These are phyloP conservation scores for Dendroctonus ponderosae DNA, from an alignment of 1,140 invertebrate species.

Conservation along the genomic window DNA sequence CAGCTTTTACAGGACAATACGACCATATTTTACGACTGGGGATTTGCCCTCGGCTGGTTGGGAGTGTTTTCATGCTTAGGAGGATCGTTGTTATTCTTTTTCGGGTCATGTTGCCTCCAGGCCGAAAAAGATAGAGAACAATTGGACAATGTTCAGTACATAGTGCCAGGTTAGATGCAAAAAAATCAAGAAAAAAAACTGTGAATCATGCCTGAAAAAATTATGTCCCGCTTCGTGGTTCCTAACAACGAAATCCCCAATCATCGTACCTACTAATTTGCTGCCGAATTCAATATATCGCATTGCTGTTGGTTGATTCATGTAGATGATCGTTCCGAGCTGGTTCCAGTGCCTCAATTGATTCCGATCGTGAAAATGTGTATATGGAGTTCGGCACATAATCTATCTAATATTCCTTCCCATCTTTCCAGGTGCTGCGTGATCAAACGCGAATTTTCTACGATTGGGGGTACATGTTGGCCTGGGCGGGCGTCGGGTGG, in stretches of 20 bases:
- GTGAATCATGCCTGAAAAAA: background rate
- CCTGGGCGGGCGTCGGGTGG: slow-evolving; percentile 91
- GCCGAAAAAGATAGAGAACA: slow-evolving; percentile 65
- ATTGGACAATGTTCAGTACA: slow-evolving; percentile 80
- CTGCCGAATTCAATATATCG: slow-evolving; percentile 6
- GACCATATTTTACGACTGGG: slow-evolving; percentile 75
- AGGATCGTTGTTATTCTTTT: slow-evolving; percentile 75
- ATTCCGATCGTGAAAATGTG: background rate
- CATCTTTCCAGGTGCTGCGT: slow-evolving; percentile 71
- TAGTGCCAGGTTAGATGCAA: slow-evolving; percentile 73
- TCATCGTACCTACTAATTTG: background rate
- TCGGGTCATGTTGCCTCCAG: slow-evolving; percentile 73
- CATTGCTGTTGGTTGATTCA: background rate
- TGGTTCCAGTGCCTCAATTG: background rate
- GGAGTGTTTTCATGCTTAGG: slow-evolving; percentile 72
- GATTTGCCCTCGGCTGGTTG: slow-evolving; percentile 80
- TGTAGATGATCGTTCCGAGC: background rate
- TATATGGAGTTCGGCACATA: slow-evolving; percentile 15
- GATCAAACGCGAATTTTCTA: slow-evolving; percentile 83
- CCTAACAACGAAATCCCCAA: background rate
- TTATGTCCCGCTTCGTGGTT: background rate
- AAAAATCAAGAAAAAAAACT: background rate
- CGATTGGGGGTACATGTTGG: slow-evolving; percentile 94
- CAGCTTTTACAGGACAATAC: slow-evolving; percentile 72
- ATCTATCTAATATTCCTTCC: slow-evolving; percentile 11